A percentile compares a stretch with the other conserved stretches of the same genome.
Conservation (phyloP, 2,797 vertebrate species). For the Kryptopterus vitreolus region DNA sequence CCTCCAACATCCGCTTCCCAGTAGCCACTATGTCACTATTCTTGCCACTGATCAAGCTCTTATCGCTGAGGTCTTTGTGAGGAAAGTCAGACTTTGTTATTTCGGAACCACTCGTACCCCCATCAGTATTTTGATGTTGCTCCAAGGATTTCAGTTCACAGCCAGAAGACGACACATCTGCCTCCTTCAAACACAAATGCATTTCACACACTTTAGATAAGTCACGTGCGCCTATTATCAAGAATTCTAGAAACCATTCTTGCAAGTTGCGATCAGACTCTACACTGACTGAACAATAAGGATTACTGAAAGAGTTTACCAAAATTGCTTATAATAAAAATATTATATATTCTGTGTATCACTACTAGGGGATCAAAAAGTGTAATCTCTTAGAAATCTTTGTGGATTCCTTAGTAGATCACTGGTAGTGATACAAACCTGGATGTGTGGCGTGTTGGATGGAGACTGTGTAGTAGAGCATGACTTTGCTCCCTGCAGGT, state of each 20-base stretch:
- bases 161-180: conserved; percentile 57
- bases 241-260: too few species aligned
- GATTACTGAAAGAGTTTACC: too few species aligned
- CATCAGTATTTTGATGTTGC: conserved; percentile 59
- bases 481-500: conserved; percentile 84
- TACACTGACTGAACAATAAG: too few species aligned
- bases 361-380: too few species aligned
- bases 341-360: too few species aligned
- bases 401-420: too few species aligned
- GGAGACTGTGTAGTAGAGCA: conserved; percentile 78
- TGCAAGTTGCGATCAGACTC: too few species aligned
- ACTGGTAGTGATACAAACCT: conserved; percentile 41
- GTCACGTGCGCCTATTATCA: neutral
- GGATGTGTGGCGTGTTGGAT: conserved; percentile 53
- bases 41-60: conserved; percentile 22
- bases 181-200: conserved; percentile 53
- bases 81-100: conserved; percentile 53
- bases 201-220: neutral
- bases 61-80: conserved; percentile 14
- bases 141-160: conserved; percentile 67
- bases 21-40: conserved; percentile 52
- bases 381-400: neutral
- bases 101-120: conserved; percentile 61
- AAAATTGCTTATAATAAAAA: too few species aligned
- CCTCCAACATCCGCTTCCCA: conserved; percentile 81